Evolutionary conservation across 2,113 vertebrate species (phyloP).

Genomic region (Holacanthus passer): DNA sequence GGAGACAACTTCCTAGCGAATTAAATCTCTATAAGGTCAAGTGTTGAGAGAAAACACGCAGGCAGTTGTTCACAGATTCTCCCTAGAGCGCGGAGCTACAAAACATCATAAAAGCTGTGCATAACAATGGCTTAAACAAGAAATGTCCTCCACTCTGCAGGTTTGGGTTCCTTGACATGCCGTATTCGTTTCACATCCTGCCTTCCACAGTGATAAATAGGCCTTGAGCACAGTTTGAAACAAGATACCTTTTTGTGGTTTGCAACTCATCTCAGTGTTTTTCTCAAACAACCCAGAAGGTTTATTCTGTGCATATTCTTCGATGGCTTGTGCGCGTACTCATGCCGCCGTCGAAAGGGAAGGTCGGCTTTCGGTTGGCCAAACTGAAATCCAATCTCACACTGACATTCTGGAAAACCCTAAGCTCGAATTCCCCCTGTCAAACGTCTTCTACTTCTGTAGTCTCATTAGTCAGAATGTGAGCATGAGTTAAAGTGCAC

Average conservation of each 20-base stretch:
- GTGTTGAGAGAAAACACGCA: slow-evolving; percentile 45
- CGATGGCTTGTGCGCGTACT: slow-evolving; percentile 23
- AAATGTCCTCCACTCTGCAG: slow-evolving; percentile 24
- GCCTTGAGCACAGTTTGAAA: slow-evolving; percentile 51
- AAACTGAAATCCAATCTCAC: slow-evolving; percentile 59
- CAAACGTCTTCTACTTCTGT: slow-evolving; percentile 22
- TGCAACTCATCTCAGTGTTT: slow-evolving; percentile 46
- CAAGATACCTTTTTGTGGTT: slow-evolving; percentile 60
- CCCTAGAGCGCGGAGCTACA: slow-evolving; percentile 13
- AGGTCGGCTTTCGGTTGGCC: slow-evolving; percentile 33
- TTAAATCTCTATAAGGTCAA: slow-evolving; percentile 56
- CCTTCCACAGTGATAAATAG: slow-evolving; percentile 41
- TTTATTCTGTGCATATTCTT: slow-evolving; percentile 23
- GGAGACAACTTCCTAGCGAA: slow-evolving; percentile 35
- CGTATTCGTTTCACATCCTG: slow-evolving; percentile 23
- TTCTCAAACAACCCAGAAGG: slow-evolving; percentile 25
- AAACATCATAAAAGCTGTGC: slow-evolving; percentile 36
- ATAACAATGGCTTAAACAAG: slow-evolving; percentile 49
- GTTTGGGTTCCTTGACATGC: slow-evolving; percentile 26
- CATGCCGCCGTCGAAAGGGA: slow-evolving; percentile 46
- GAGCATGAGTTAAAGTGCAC: background rate
- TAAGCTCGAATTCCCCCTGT: slow-evolving; percentile 23
- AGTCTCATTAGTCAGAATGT: slow-evolving; percentile 30
- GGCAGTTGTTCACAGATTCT: slow-evolving; percentile 29
- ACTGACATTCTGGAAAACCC: slow-evolving; percentile 61